Conservation (phyloP, 2,113 vertebrate species). For the Zapus hudsonius region DNA sequence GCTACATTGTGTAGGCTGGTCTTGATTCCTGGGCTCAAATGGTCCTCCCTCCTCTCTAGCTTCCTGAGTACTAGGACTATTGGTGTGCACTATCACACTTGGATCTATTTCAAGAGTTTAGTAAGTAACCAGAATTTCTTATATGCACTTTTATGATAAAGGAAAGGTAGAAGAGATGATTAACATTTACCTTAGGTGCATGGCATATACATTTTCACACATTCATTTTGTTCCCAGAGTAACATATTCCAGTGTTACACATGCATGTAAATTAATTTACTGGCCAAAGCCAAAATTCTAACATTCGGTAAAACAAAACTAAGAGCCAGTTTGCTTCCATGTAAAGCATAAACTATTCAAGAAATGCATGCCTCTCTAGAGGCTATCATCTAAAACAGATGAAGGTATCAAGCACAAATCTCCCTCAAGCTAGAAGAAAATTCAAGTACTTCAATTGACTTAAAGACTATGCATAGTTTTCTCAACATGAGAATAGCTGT, state of each 20-base stretch:
- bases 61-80: not conserved
- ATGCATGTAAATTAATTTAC: slow-evolving; percentile 14
- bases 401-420: not conserved
- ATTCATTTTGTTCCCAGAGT: not conserved
- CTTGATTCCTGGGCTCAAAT: not conserved
- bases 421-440: slow-evolving; percentile 48
- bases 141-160: not conserved
- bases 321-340: not conserved
- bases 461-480: too few species aligned
- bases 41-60: not conserved
- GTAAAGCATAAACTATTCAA: slow-evolving; percentile 23
- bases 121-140: slow-evolving; percentile 6
- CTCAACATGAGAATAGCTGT: too few species aligned
- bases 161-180: slow-evolving; percentile 1
- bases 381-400: not conserved
- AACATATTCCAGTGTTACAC: slow-evolving; percentile 18
- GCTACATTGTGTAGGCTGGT: not conserved
- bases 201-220: not conserved
- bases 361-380: not conserved
- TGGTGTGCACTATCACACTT: not conserved
- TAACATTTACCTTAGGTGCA: not conserved
- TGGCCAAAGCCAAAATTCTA: not conserved
- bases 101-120: not conserved
- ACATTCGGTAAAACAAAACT: slow-evolving; percentile 37
- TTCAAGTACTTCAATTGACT: slow-evolving; percentile 5